Evolutionary conservation across 2,113 vertebrate genomes (phyloP).

Genomic region (Poeciliopsis occidentalis): DNA sequence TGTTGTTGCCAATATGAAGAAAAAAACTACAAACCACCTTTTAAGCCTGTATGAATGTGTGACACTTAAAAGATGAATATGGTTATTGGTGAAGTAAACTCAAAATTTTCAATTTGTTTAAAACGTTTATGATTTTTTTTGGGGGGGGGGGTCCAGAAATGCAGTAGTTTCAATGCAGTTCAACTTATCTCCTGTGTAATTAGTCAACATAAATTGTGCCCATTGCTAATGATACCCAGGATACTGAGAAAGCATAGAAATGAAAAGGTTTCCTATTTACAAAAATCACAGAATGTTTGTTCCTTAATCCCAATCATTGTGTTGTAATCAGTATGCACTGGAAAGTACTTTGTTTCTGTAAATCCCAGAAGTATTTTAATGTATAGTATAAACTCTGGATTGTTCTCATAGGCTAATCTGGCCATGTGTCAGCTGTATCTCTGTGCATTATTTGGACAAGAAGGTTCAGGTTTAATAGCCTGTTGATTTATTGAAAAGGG

Average conservation of each 20-base stretch:
- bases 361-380: slow-evolving; percentile 70
- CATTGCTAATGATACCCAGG: slow-evolving; percentile 7
- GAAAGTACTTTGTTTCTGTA: slow-evolving; percentile 80
- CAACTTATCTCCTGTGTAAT: slow-evolving; percentile 5
- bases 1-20: slow-evolving; percentile 4
- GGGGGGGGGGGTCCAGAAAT: background rate
- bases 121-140: slow-evolving; percentile 37
- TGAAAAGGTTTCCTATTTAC: slow-evolving; percentile 33
- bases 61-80: background rate
- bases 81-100: background rate
- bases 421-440: slow-evolving; percentile 51
- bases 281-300: slow-evolving; percentile 46
- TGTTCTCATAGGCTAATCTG: slow-evolving; percentile 61
- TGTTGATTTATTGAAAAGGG: slow-evolving; percentile 72
- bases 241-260: slow-evolving; percentile 12
- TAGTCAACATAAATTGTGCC: slow-evolving; percentile 31
- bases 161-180: slow-evolving; percentile 27
- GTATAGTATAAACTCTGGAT: slow-evolving; percentile 72
- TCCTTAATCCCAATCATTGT: slow-evolving; percentile 59
- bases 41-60: slow-evolving; percentile 4
- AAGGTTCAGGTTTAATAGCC: slow-evolving; percentile 31
- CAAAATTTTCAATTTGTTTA: background rate
- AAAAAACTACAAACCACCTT: slow-evolving; percentile 29
- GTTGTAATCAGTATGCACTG: slow-evolving; percentile 83
- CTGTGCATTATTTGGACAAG: slow-evolving; percentile 51